Percentiles rank a stretch among this genome's conserved stretches.
Evolutionary conservation across 2,888 invertebrate species (phyloP).

Genomic region (Agriopis leucophaearia): DNA sequence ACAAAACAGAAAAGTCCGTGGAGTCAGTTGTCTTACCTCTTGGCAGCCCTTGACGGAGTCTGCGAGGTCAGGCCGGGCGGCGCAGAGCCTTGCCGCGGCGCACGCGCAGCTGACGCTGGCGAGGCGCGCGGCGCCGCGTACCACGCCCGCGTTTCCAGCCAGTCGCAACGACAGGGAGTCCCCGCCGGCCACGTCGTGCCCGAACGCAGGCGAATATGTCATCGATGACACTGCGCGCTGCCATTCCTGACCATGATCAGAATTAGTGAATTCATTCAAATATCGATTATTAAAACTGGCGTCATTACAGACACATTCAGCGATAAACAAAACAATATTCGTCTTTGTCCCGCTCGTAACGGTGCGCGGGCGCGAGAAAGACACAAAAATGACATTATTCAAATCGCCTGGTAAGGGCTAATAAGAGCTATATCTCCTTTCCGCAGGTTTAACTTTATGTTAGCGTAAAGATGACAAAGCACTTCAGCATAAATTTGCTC

Average conservation of each 20-base stretch:
- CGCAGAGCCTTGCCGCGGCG: constrained; percentile 77
- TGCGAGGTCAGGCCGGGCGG: constrained; percentile 69
- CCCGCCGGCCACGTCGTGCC: constrained; percentile 36
- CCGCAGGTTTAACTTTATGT: too few relatives aligned
- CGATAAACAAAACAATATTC: background rate
- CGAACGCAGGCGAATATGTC: constrained; percentile 54
- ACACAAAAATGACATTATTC: too few relatives aligned
- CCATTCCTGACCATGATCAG: constrained; percentile 67
- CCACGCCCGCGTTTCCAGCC: constrained; percentile 74
- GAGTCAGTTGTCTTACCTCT: constrained; percentile 61
- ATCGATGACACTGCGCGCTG: constrained; percentile 72
- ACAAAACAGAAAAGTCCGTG: too few relatives aligned
- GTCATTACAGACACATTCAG: background rate
- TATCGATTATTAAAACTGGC: background rate
- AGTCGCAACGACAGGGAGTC: constrained; percentile 48
- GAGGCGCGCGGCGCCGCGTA: constrained; percentile 77
- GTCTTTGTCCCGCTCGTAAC: too few relatives aligned
- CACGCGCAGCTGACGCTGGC: constrained; percentile 80
- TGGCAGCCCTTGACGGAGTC: constrained; percentile 72
- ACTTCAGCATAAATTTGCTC: too few relatives aligned
- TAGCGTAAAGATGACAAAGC: background rate
- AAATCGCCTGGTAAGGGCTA: too few relatives aligned
- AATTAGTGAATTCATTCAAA: background rate
- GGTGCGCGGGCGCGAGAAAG: too few relatives aligned
- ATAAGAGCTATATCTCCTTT: too few relatives aligned